phyloP scores from a whole-genome alignment of 2,888 invertebrate species.

The Agrilus mali region DNA sequence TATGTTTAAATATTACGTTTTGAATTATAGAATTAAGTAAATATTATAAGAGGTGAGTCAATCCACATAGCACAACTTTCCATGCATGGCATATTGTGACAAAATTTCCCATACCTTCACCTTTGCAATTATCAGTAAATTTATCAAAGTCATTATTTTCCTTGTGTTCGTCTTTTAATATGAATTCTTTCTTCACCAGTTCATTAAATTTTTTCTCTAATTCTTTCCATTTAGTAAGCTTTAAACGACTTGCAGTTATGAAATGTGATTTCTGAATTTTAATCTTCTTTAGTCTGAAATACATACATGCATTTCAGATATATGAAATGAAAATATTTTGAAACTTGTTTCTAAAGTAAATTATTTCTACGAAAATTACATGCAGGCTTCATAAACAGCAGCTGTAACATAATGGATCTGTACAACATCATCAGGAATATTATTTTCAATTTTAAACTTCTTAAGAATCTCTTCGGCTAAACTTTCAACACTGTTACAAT shows the following conservation, averaged over 20 bases:
- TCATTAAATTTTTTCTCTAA: slow-evolving; percentile 47
- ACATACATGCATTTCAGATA: slow-evolving; percentile 2
- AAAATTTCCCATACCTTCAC: slow-evolving; percentile 5
- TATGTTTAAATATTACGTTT: too few relatives aligned
- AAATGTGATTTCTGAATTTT: slow-evolving; percentile 46
- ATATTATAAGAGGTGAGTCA: too few relatives aligned
- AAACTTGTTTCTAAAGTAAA: too few relatives aligned
- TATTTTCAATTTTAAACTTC: slow-evolving; percentile 37
- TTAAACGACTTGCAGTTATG: slow-evolving; percentile 43
- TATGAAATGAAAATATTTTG: slow-evolving; percentile 1
- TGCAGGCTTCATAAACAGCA: slow-evolving; percentile 51
- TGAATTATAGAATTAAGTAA: too few relatives aligned
- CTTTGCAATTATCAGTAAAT: slow-evolving; percentile 10
- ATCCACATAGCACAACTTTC: too few relatives aligned
- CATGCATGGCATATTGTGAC: too few relatives aligned
- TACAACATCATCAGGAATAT: slow-evolving; percentile 40
- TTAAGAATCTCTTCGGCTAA: slow-evolving; percentile 42
- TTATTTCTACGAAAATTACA: too few relatives aligned
- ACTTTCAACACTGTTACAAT: slow-evolving; percentile 34
- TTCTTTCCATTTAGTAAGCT: slow-evolving; percentile 46
- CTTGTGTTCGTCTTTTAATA: slow-evolving; percentile 17
- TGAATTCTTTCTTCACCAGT: slow-evolving; percentile 21
- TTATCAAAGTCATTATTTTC: slow-evolving; percentile 27
- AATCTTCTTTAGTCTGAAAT: slow-evolving; percentile 39
- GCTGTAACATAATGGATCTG: slow-evolving; percentile 54